Evolutionary conservation across 2,888 invertebrate species (phyloP).

Genomic region (Phaedon cochleariae): DNA sequence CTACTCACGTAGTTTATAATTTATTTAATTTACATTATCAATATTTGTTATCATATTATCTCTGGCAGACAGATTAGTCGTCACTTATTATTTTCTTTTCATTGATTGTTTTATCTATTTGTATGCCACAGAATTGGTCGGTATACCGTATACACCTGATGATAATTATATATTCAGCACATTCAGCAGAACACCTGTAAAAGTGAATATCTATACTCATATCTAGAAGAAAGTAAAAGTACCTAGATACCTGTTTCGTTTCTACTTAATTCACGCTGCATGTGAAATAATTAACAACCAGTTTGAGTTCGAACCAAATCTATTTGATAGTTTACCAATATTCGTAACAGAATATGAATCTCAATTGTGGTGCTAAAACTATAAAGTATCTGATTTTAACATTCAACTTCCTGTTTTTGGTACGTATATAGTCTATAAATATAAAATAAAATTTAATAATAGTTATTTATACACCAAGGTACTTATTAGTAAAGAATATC

Average conservation of each 20-base stretch:
- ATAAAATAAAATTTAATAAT: background rate
- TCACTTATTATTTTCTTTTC: background rate
- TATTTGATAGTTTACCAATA: background rate
- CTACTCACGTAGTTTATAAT: background rate
- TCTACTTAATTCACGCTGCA: background rate
- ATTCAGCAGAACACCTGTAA: too few species aligned
- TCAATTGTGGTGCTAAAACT: conserved; percentile 63
- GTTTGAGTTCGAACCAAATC: background rate
- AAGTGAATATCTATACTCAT: background rate
- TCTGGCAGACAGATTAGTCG: background rate
- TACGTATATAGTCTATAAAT: conserved; percentile 69
- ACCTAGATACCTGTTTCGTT: too few species aligned
- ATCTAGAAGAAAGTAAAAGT: background rate
- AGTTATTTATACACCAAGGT: background rate
- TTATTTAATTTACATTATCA: conserved; percentile 1
- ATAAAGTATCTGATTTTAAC: conserved; percentile 87
- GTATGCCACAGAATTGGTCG: background rate
- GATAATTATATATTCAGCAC: background rate
- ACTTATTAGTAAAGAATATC: too few species aligned
- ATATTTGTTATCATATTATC: conserved; percentile 9
- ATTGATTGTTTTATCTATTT: background rate
- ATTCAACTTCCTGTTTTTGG: conserved; percentile 88
- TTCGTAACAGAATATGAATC: too few species aligned
- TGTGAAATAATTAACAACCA: background rate
- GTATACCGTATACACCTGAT: background rate